Evolutionary conservation across 2,113 vertebrate species (phyloP).

Genomic region (Eulemur macaco): DNA sequence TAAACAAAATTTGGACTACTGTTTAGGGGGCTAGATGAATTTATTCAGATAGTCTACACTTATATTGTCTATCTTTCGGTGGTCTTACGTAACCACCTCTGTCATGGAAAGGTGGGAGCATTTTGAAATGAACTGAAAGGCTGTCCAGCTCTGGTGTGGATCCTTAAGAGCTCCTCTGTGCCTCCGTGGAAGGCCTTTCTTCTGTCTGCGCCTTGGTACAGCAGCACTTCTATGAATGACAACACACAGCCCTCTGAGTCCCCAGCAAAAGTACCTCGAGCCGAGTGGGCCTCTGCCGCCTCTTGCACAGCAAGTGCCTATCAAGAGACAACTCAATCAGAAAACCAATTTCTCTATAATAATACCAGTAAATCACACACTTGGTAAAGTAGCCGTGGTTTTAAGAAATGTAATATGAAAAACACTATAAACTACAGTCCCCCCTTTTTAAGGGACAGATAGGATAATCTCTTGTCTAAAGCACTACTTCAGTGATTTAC

Average conservation of each 20-base stretch:
- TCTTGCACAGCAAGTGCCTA: slow-evolving; percentile 14
- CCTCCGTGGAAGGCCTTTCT: neutral
- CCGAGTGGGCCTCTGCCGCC: slow-evolving; percentile 5
- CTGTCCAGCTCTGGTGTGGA: neutral
- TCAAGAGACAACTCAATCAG: slow-evolving; percentile 42
- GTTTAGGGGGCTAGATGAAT: neutral
- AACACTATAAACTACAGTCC: neutral
- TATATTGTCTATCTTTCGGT: neutral
- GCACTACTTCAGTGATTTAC: neutral
- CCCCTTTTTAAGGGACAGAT: neutral
- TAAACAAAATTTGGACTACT: neutral
- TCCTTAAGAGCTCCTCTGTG: slow-evolving; percentile 55
- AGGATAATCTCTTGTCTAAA: slow-evolving; percentile 13
- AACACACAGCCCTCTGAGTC: slow-evolving; percentile 56
- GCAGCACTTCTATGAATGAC: slow-evolving; percentile 56
- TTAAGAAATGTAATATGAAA: slow-evolving; percentile 59
- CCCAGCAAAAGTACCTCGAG: slow-evolving; percentile 25
- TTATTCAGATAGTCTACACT: slow-evolving; percentile 42
- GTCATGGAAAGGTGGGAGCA: slow-evolving; percentile 40
- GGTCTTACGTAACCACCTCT: slow-evolving; percentile 25
- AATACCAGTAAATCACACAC: slow-evolving; percentile 32
- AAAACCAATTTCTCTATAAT: slow-evolving; percentile 58
- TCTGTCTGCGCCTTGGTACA: neutral
- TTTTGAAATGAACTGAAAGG: slow-evolving; percentile 43
- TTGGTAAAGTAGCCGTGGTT: slow-evolving; percentile 34